Evolutionary conservation across 2,113 vertebrate species (phyloP), one percentile per base, ranked within the genome.

Genomic region (Thymallus thymallus): DNA sequence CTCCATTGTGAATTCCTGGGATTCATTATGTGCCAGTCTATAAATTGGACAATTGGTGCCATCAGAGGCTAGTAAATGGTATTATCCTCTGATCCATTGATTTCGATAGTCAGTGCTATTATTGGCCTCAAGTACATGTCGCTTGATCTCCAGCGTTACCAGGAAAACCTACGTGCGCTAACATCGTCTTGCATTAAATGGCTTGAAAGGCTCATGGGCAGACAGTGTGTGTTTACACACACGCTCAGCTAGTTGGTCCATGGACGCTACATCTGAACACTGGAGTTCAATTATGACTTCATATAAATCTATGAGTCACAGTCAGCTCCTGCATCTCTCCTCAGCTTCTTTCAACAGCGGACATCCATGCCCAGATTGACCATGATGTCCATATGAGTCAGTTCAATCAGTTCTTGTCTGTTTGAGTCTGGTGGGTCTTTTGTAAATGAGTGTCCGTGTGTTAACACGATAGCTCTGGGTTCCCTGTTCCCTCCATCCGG

Each of bases 251-350:
- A 81, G 80, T 81, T 79, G 70, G 74, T 73, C 70, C 71, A 35
- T 81, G 84, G 82, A 69, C 81, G 29, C 80, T n/a, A 75, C 82
- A 84, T 86, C 80, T 69, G 60, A 74, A 75, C 64, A 24, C 79
- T 82, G 76, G 79, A 78, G 82, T 80, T 80, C 84, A 87, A 88
- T 90, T 90, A 82, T 73, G 83, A 76, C 84, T 51, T 60, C 75
- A 64, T 76, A 46, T 68, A 79, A 69, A 74, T 69, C 67, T 68
- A 48, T 84, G 84, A 88, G 68, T 91, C 80, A 87, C 77, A 83
- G 76, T 82, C 78, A 68, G 75, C 73, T 68, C 24, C 60, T 24
- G 2, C 55, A 77, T 86, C 51, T 79, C 79, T 83, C 22, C 60
- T 69, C 32, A 22, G 20, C 61, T 2, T 16, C 14, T 16, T 14